Evolutionary conservation across 1,140 invertebrate species (phyloP), one percentile per base, ranked within the genome.

Genomic region (Dinothrombium tinctorium): DNA sequence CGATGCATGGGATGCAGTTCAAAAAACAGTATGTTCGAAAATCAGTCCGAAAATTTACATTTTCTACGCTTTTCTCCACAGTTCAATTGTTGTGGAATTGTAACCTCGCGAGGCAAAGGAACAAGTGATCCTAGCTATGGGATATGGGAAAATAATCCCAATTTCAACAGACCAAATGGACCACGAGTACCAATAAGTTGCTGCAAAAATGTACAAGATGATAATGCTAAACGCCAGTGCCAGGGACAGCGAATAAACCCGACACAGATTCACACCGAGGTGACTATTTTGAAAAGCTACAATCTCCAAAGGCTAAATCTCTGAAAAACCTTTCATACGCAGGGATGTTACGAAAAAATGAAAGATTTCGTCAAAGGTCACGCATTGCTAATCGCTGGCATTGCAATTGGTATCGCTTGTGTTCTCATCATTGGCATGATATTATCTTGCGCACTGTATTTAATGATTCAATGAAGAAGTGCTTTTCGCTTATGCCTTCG

Each of bases 21-120:
- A 52, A 23, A 38, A 17, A 41, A 43, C 42, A 35, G 51, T 50
- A 43, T 50, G 40, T 17, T 42, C 11, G 21, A 6, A 19, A 4
- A 8, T n/a, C 14, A 14, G 11, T 17, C 12, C 1, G 14, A 33
- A 17, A 6, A 15, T 7, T 9, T 17, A 17, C 9, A 33, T 8
- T 6, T 33, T 33, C 2, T 33, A 12, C 15, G 20, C 3, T 14
- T 15, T 31, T 17, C 21, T 26, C 59, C 68, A 8, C 59, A 77
- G 58, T 61, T 84, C 28, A 67, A 76, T 50, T 87, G 81, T 57
- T 86, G 81, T 51, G 81, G 80, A 14, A 73, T 84, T n/a, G 25
- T 43, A 7, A 23, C 41, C 7, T 17, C 14, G 22, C 11, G 20
- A 22, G 33, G 33, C 23, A 12, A 17, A 4, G 4, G 4, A 22